Evolutionary conservation across 1,140 invertebrate species (phyloP).

Genomic region (Microplitis demolitor): DNA sequence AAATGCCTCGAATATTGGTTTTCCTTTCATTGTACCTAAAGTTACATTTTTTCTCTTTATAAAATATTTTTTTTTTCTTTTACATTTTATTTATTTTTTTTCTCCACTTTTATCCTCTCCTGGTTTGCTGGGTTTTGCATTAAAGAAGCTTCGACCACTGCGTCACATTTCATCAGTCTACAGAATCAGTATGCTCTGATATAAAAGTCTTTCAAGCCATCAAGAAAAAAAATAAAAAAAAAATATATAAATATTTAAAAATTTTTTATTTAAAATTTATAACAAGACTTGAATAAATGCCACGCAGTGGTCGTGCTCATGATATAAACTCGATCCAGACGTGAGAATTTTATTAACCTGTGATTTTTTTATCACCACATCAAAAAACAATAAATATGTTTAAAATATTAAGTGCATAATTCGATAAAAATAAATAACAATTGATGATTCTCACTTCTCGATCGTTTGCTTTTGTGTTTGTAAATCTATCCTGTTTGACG

Average conservation of each 20-base stretch:
- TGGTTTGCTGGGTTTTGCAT: constrained; percentile 54
- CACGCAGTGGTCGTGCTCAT: constrained; percentile 53
- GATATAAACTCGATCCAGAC: constrained; percentile 21
- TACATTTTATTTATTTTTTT: constrained; percentile 50
- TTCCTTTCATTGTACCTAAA: constrained; percentile 3
- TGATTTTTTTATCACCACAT: too few relatives aligned
- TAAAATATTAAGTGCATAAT: neutral
- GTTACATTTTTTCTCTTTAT: constrained; percentile 24
- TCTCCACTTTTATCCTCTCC: constrained; percentile 30
- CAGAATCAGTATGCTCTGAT: constrained; percentile 25
- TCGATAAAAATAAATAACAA: neutral
- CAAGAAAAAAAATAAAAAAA: constrained; percentile 31
- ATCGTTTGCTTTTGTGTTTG: constrained; percentile 61
- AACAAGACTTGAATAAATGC: constrained; percentile 52
- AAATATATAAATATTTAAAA: constrained; percentile 14
- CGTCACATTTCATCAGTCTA: constrained; percentile 60
- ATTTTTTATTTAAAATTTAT: neutral
- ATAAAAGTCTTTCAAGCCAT: neutral
- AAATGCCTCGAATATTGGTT: constrained; percentile 17
- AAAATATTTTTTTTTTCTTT: constrained; percentile 45
- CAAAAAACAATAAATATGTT: too few relatives aligned
- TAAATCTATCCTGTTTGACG: constrained; percentile 56
- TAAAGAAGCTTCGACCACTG: constrained; percentile 58
- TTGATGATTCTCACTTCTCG: constrained; percentile 24
- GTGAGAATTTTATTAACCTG: constrained; percentile 15